These are phyloP conservation scores for Caretta caretta DNA, from an alignment of 2,113 vertebrate species.

Conservation along the genomic window DNA sequence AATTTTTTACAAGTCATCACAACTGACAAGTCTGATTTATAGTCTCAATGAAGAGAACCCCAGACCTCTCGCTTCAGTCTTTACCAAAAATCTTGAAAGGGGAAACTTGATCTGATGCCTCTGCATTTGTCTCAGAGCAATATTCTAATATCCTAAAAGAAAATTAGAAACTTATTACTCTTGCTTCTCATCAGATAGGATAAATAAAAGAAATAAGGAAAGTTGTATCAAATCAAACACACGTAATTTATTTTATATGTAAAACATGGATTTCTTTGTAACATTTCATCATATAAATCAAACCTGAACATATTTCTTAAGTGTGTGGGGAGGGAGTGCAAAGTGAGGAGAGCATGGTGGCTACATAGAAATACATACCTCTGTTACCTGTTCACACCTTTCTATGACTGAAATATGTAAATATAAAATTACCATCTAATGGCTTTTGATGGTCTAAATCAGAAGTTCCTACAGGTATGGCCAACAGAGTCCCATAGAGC, in stretches of 20 bases:
- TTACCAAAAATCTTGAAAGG: not conserved
- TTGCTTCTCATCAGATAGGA: not conserved
- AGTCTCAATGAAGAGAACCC: accelerated
- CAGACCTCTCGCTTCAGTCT: not conserved
- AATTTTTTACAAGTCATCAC: accelerated
- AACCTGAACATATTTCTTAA: not conserved
- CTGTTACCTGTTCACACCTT: not conserved
- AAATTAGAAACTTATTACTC: not conserved
- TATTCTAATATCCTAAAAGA: not conserved
- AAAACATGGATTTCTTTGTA: not conserved
- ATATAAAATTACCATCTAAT: not conserved
- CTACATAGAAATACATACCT: not conserved
- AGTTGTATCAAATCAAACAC: not conserved
- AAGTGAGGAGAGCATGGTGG: accelerated
- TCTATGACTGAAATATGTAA: not conserved
- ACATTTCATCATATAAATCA: not conserved
- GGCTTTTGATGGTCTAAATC: not conserved
- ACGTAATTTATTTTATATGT: not conserved
- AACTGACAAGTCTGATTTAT: not conserved
- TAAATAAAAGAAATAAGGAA: not conserved
- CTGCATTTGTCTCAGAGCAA: not conserved
- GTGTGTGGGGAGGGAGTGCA: not conserved
- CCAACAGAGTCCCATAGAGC: accelerated
- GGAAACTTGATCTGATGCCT: not conserved
- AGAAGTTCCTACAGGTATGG: not conserved